Conservation (phyloP, 2,888 invertebrate species). For the Empis stercorea region DNA sequence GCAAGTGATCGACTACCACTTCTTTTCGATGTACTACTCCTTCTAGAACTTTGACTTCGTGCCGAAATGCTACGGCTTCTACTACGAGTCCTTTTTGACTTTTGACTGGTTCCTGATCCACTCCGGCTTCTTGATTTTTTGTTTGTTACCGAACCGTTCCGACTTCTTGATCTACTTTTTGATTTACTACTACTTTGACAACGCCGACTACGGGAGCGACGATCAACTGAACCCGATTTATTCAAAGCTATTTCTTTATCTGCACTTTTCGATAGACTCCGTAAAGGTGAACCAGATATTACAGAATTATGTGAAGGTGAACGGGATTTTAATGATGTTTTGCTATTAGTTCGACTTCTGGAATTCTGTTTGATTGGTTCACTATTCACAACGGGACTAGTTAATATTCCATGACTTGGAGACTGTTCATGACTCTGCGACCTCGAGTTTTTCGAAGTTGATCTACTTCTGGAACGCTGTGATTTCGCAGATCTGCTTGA, state of each 20-base stretch:
- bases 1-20: conserved; percentile 17
- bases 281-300: conserved; percentile 9
- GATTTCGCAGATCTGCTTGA: background rate
- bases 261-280: conserved; percentile 12
- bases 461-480: no score
- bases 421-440: conserved; percentile 10
- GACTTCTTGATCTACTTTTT: conserved; percentile 19
- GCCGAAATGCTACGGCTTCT: conserved; percentile 18
- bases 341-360: conserved; percentile 16
- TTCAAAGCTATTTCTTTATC: background rate
- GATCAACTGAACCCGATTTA: background rate
- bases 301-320: conserved; percentile 10
- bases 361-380: conserved; percentile 6
- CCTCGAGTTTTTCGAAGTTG: conserved; percentile 8
- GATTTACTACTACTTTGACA: conserved; percentile 15
- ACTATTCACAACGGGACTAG: conserved; percentile 6
- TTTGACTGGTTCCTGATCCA: conserved; percentile 21
- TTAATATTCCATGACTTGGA: conserved; percentile 9
- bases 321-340: conserved; percentile 8
- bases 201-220: conserved; percentile 12
- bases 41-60: conserved; percentile 12
- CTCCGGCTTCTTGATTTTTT: conserved; percentile 12
- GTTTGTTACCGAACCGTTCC: conserved; percentile 20
- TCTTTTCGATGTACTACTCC: conserved; percentile 13
- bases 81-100: conserved; percentile 17